A percentile compares a stretch with the other conserved stretches of the same genome.
Conservation (phyloP, 2,888 invertebrate genomes). For the Macrophya alboannulata region DNA sequence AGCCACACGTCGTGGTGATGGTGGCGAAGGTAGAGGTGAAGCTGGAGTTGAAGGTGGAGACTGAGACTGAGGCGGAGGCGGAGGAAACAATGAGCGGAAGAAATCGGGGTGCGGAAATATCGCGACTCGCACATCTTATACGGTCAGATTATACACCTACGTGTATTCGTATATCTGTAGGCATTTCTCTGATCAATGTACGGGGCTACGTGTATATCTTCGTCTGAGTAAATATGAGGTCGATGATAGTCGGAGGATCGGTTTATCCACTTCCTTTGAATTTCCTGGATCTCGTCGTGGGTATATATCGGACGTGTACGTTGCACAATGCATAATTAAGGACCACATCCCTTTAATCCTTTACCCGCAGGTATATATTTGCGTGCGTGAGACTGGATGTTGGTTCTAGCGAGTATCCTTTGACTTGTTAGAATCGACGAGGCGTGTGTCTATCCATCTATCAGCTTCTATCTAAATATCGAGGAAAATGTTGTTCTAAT, state of each 20-base stretch:
- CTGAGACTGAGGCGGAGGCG: neutral
- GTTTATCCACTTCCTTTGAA: constrained; percentile 9
- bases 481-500: constrained; percentile 44
- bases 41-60: neutral
- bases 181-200: neutral
- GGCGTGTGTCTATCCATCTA: neutral
- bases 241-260: neutral
- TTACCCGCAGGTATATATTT: constrained; percentile 27
- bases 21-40: neutral
- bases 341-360: constrained; percentile 73
- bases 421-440: constrained; percentile 7
- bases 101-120: neutral
- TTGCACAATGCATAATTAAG: constrained; percentile 74
- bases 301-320: neutral
- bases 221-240: neutral
- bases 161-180: neutral
- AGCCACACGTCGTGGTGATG: constrained; percentile 30
- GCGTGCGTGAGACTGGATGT: constrained; percentile 39
- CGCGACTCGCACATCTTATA: neutral
- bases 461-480: neutral
- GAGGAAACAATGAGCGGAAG: constrained; percentile 1
- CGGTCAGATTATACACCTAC: neutral
- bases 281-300: constrained; percentile 41
- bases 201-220: neutral
- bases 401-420: constrained; percentile 51